Conservation (phyloP, 2,797 vertebrate species). For the Ctenopoma kingsleyae region DNA sequence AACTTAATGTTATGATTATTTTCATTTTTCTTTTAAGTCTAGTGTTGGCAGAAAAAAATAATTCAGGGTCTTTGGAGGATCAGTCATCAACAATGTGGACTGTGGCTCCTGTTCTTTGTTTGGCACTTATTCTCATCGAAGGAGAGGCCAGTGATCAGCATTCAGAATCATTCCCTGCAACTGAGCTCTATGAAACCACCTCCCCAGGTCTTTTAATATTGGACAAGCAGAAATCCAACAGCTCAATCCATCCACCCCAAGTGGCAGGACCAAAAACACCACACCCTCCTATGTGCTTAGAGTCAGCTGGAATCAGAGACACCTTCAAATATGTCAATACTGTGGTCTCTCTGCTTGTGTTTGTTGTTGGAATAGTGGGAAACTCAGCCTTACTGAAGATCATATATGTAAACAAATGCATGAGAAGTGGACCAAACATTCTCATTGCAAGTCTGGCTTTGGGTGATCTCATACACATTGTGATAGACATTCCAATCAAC, state of each 20-base stretch:
- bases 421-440: conserved; percentile 93
- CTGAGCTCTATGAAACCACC: conserved; percentile 52
- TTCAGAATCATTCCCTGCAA: conserved; percentile 51
- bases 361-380: conserved; percentile 91
- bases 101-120: conserved; percentile 67
- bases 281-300: conserved; percentile 82
- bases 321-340: conserved; percentile 93
- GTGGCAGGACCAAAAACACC: conserved; percentile 54
- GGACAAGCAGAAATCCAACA: conserved; percentile 67
- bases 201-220: conserved; percentile 50
- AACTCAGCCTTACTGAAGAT: conserved; percentile 90
- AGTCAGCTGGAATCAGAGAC: conserved; percentile 83
- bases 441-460: conserved; percentile 92
- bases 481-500: conserved; percentile 93
- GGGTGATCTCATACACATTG: conserved; percentile 92
- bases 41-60: conserved; percentile 34
- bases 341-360: conserved; percentile 88
- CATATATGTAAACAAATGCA: conserved; percentile 93
- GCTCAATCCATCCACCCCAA: conserved; percentile 56
- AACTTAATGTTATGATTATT: conserved; percentile 61
- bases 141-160: conserved; percentile 57
- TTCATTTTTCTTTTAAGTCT: conserved; percentile 49
- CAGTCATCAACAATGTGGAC: conserved; percentile 73
- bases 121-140: conserved; percentile 64
- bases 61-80: conserved; percentile 52